Evolutionary conservation across 2,797 vertebrate species (phyloP).

Genomic region (Heteromormyrus szaboi): DNA sequence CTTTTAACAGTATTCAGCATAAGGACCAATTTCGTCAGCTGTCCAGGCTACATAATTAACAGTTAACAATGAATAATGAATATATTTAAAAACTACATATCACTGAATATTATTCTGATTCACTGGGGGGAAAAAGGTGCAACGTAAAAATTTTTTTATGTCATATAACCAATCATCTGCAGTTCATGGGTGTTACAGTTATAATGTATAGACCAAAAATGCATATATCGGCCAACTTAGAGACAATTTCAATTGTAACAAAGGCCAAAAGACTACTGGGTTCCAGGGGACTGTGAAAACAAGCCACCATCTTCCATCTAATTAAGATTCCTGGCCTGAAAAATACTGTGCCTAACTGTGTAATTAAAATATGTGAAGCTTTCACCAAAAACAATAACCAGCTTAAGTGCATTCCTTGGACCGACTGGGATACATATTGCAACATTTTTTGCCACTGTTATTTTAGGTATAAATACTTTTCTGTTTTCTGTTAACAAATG

Average conservation of each 20-base stretch:
- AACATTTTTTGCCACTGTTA: not conserved
- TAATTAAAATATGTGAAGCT: not conserved
- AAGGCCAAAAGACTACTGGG: not conserved
- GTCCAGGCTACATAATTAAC: not conserved
- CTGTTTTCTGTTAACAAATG: not conserved
- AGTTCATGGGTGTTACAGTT: not conserved
- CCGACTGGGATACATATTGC: not conserved
- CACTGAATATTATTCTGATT: not conserved
- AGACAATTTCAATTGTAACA: not conserved
- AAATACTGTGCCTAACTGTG: not conserved
- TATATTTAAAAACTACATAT: not conserved
- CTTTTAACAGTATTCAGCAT: not conserved
- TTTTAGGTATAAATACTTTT: not conserved
- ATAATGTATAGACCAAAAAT: not conserved
- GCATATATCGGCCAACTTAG: not conserved
- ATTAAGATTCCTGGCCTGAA: not conserved
- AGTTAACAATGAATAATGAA: not conserved
- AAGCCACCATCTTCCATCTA: not conserved
- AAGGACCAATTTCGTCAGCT: not conserved
- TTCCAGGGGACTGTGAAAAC: not conserved
- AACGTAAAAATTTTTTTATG: not conserved
- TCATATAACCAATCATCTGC: not conserved
- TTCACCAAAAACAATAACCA: not conserved
- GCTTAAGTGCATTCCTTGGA: not conserved
- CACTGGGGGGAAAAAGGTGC: not conserved